These are phyloP conservation scores for Montipora cactus DNA, from an alignment of 64 coral and sea anemone species.

Conservation along the genomic window DNA sequence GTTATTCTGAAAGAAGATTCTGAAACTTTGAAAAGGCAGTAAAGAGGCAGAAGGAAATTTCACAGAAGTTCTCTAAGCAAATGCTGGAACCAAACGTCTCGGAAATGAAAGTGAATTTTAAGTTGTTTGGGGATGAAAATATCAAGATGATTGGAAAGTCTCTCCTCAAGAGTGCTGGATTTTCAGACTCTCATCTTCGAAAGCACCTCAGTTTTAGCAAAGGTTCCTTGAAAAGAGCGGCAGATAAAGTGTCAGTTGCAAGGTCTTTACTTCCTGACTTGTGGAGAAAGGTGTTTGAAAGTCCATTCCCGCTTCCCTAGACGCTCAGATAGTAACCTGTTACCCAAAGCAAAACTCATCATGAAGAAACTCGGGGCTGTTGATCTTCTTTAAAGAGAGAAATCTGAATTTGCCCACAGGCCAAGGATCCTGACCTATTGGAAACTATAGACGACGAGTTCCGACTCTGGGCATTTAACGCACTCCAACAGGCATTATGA, in stretches of 20 bases:
- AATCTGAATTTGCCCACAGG: neutral
- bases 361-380: too few relatives aligned
- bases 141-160: neutral
- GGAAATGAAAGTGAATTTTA: neutral
- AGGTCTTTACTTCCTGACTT: too few relatives aligned
- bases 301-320: too few relatives aligned
- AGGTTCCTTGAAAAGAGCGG: too few relatives aligned
- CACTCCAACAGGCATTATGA: slow-evolving; percentile 31
- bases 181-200: neutral
- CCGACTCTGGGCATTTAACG: slow-evolving; percentile 24
- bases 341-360: too few relatives aligned
- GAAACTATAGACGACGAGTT: slow-evolving; percentile 26
- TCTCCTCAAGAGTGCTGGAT: neutral
- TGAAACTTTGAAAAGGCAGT: neutral
- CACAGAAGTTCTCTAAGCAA: neutral
- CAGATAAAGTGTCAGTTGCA: too few relatives aligned
- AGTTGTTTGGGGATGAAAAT: neutral
- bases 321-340: too few relatives aligned
- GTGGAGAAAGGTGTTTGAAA: too few relatives aligned
- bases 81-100: neutral
- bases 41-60: neutral
- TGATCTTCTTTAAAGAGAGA: neutral
- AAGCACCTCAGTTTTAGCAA: too few relatives aligned
- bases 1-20: neutral
- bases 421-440: slow-evolving; percentile 14